Conservation (phyloP, 2,888 invertebrate genomes). For the Machimus rusticus region DNA sequence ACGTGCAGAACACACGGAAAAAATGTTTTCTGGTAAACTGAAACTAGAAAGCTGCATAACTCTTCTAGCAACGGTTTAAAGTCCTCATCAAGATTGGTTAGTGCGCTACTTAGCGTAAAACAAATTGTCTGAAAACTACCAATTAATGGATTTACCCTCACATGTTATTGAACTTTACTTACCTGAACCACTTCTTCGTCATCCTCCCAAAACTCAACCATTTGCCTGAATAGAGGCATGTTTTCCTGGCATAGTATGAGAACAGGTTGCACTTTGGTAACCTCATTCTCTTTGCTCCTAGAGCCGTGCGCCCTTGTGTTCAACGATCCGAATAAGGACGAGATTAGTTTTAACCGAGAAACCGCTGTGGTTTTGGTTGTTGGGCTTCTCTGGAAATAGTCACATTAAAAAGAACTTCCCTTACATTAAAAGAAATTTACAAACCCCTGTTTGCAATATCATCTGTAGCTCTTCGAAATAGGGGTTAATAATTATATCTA, state of each 20-base stretch:
- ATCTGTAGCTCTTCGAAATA: conserved; percentile 70
- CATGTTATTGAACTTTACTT: conserved; percentile 50
- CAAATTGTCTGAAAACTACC: conserved; percentile 71
- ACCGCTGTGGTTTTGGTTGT: conserved; percentile 66
- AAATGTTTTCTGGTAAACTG: conserved; percentile 73
- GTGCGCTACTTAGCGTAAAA: conserved; percentile 75
- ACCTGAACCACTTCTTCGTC: conserved; percentile 73
- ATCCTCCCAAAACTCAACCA: conserved; percentile 70
- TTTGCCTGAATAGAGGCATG: conserved; percentile 69
- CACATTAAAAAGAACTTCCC: neutral
- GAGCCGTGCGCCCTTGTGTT: conserved; percentile 64
- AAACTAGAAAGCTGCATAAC: conserved; percentile 72
- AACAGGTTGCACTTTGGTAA: conserved; percentile 65
- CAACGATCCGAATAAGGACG: conserved; percentile 70
- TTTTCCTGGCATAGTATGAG: conserved; percentile 68
- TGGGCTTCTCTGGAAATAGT: neutral
- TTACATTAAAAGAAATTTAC: conserved; percentile 46
- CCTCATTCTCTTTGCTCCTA: conserved; percentile 56
- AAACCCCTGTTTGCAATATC: conserved; percentile 65
- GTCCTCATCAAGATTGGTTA: conserved; percentile 75
- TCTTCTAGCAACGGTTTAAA: conserved; percentile 73
- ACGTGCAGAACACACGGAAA: conserved; percentile 76
- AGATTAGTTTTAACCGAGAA: conserved; percentile 73
- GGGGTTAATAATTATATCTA: conserved; percentile 75
- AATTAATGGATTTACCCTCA: neutral